Base-by-base conservation (phyloP, 2,113 vertebrate genomes). In the Menura novaehollandiae region DNA sequence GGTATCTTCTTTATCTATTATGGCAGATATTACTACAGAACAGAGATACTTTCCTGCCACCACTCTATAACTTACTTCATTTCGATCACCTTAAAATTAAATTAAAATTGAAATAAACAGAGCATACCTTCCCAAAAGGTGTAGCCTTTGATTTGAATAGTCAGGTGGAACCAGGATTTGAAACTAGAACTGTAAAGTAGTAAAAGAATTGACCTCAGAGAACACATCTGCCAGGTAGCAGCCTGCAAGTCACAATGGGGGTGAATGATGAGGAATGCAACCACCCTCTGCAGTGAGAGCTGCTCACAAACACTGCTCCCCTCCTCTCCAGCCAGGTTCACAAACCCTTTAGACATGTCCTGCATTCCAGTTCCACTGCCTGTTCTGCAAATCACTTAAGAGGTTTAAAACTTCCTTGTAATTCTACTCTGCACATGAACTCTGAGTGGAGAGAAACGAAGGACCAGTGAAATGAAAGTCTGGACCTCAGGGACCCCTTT, bases 371-470 rank as follows among this genome's bases (percentile, higher is more conserved):
- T 46, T 68, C 64, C 83, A 46, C 83, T 85, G 93, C 22, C 88
- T 89, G 68, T 19, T 94, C 86, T 85, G 95, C 80, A 92, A 94
- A 95, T 87, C 88, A 91, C 80, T 96, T 92, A 88, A 94, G 93
- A 95, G 89, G 83, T 89, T 95, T 96, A 95, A 95, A 88, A 86
- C 93, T 95, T 95, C 93, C 88, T 95, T 89, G 92, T 94, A 96
- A 94, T 85, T 94, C 92, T 94, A 95, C 89, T 96, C 96, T 96
- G 84, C 91, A 89, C 93, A 18, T 95, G 93, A 95, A 95, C 93
- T 96, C 79, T 79, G 91, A 82, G 87, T 33, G 66, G 85, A 96
- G 89, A 77, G 89, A 87, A 85, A 73, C 77, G 86, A 91, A 96
- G 66, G 93, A 88, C 91, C 87, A 66, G 89, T 73, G 81, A 91